These are phyloP conservation scores for Phymorhynchus buccinoides DNA, from an alignment of 1,140 invertebrate genomes.

Conservation along the genomic window DNA sequence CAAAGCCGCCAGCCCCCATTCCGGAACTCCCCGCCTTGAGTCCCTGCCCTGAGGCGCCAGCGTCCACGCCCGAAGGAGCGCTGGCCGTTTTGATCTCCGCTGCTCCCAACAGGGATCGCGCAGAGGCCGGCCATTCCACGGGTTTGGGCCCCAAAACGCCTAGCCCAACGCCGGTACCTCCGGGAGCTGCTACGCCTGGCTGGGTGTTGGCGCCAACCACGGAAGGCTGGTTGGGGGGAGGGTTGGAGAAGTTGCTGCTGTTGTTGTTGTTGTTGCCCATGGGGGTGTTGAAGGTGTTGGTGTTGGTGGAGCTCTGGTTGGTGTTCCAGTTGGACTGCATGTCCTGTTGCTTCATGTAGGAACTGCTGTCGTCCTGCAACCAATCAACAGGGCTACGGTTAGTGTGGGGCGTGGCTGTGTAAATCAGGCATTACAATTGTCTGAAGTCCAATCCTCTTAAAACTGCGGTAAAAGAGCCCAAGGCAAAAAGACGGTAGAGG, in stretches of 20 bases:
- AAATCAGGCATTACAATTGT: no score
- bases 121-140: neutral
- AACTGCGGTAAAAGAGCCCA: no score
- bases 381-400: neutral
- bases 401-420: neutral
- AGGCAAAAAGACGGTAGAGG: no score
- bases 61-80: neutral
- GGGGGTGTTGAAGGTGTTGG: neutral
- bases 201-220: neutral
- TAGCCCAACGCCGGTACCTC: neutral
- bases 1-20: neutral
- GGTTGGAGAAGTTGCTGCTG: neutral
- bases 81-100: neutral
- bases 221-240: neutral
- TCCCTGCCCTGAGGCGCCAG: neutral
- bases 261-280: neutral
- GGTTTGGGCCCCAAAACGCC: neutral
- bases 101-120: neutral
- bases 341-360: neutral
- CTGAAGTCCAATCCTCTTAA: no score
- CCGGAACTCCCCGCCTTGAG: neutral
- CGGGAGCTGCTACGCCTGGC: neutral
- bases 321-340: neutral
- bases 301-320: neutral
- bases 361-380: neutral